Conservation (phyloP, 1,140 invertebrate species). For the Argopecten irradians region DNA sequence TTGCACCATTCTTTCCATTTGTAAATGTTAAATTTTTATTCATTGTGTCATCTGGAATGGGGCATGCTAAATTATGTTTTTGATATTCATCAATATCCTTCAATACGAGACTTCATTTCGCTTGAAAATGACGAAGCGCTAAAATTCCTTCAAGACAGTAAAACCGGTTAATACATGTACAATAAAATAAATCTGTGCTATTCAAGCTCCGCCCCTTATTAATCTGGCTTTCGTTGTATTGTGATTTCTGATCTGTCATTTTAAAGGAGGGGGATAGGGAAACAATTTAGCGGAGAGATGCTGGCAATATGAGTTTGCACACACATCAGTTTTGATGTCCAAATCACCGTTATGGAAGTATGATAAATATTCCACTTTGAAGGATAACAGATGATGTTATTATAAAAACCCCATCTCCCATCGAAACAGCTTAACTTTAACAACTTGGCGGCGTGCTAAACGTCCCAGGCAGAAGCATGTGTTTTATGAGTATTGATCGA, state of each 20-base stretch:
- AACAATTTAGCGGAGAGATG: not conserved
- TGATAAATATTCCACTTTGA: slow-evolving; percentile 2
- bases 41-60: too few species aligned
- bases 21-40: too few species aligned
- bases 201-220: not conserved
- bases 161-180: too few species aligned
- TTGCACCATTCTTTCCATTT: too few species aligned
- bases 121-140: not conserved
- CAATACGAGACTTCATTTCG: not conserved
- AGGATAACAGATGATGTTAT: slow-evolving; percentile 16
- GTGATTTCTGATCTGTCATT: not conserved
- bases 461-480: not conserved
- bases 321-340: not conserved
- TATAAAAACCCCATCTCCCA: not conserved
- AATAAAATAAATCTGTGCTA: not conserved
- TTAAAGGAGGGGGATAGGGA: too few species aligned
- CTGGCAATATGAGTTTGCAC: not conserved
- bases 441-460: slow-evolving; percentile 3
- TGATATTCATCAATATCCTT: too few species aligned
- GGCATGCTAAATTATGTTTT: too few species aligned
- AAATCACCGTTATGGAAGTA: slow-evolving; percentile 1
- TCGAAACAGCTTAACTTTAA: slow-evolving; percentile 14
- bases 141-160: not conserved
- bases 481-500: not conserved
- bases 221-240: not conserved